Evolutionary conservation across 53 echinoderm and acorn worm genomes (phyloP), one percentile per base, ranked within the genome.

Genomic region (Patiria pectinifera): DNA sequence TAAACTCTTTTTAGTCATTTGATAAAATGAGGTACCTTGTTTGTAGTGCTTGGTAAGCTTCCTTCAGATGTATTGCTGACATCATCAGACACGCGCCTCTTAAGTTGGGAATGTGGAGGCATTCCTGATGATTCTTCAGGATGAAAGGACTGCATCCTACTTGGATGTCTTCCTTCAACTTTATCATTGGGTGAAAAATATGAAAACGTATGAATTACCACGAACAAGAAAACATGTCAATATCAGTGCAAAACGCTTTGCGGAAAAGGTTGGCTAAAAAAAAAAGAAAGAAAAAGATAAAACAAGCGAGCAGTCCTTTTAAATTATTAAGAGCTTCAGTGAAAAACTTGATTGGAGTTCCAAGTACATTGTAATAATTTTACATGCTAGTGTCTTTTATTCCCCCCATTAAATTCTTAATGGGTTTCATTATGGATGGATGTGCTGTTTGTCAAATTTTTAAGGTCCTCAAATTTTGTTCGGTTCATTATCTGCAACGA

Each of bases 41-140:
- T 74, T 6, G 47, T 72, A 26, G 24, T 47, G 76, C 78, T 87
- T 53, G 76, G 2, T 60, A 76, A 13, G 59, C 25, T 12, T 78
- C 23, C 87, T 62, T 48, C 86, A 47, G 25, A 6, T 0, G 72
- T 48, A 18, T 45, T 18, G 62, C 48, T 53, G 24, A 21, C 74
- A 24, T 86, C 86, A 74, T 86, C 12, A 24, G 23, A n/a, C 16
- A n/a, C 43, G 21, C 53, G 46, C 25, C 59, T 74, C 24, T 48
- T 47, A 22, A 78, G 87, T 0, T 5, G 87, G 24, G 87, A 49
- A 87, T 87, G 87, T 48, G 75, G 87, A 25, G 71, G 76, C 19
- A 59, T 48, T 59, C 43, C 4, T 59, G 60, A 35, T 35, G 35
- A n/a, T 77, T 58, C 77, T 61, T 49, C 45, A 43, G 45, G 14